These are phyloP conservation scores for Periphyllus acericola DNA, from an alignment of 2,888 invertebrate genomes.

Conservation along the genomic window DNA sequence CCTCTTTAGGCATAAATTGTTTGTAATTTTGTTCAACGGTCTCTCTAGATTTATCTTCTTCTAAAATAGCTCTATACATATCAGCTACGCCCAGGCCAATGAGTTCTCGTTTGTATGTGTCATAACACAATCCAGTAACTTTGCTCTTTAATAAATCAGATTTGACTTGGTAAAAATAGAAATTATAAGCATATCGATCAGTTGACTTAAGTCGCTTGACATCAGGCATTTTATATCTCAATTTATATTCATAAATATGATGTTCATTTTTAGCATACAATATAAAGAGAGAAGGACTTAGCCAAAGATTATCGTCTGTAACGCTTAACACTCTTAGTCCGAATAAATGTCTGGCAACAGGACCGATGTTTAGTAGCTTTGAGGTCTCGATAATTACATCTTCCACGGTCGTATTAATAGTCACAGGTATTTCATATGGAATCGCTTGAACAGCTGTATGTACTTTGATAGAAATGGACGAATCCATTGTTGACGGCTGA, in stretches of 20 bases:
- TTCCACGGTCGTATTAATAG: constrained; percentile 72
- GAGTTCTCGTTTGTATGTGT: constrained; percentile 80
- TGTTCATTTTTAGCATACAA: constrained; percentile 71
- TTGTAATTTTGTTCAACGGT: constrained; percentile 82
- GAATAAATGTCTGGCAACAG: constrained; percentile 81
- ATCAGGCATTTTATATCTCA: constrained; percentile 81
- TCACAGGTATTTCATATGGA: constrained; percentile 61
- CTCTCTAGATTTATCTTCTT: constrained; percentile 75
- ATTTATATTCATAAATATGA: constrained; percentile 74
- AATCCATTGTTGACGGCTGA: constrained; percentile 17
- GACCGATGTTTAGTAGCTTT: constrained; percentile 78
- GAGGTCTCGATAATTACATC: constrained; percentile 79
- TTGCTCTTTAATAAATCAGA: constrained; percentile 83
- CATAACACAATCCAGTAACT: constrained; percentile 82
- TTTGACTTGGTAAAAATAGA: constrained; percentile 86
- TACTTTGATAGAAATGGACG: constrained; percentile 50
- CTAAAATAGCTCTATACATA: constrained; percentile 86
- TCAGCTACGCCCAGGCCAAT: constrained; percentile 87
- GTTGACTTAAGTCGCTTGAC: constrained; percentile 74
- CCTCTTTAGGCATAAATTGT: constrained; percentile 83
- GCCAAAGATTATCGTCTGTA: constrained; percentile 71
- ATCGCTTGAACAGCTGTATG: constrained; percentile 37
- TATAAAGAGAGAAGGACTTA: constrained; percentile 74
- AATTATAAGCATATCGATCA: constrained; percentile 82
- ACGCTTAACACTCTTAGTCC: constrained; percentile 76